phyloP scores from a whole-genome alignment of 2,888 invertebrate species.

The Leptinotarsa peninsularis region DNA sequence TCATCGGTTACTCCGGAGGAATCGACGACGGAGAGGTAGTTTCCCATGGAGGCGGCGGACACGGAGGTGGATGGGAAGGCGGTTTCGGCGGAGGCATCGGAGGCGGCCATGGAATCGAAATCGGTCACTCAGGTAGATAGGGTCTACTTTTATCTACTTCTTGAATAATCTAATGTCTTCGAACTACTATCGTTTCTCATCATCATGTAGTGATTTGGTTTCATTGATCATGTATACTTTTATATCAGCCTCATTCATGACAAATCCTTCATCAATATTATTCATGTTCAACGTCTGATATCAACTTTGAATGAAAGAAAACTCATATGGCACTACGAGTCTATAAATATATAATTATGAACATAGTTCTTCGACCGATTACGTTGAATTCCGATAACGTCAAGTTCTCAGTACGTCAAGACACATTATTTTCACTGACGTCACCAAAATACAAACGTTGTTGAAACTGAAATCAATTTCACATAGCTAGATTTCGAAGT shows the following conservation, averaged over 20 bases:
- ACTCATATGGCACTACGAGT: no score
- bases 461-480: no score
- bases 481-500: no score
- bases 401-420: no score
- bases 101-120: constrained; percentile 46
- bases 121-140: constrained; percentile 47
- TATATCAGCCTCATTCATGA: not conserved
- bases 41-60: constrained; percentile 60
- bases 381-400: no score
- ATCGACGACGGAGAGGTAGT: constrained; percentile 68
- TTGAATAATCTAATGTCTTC: constrained; percentile 20
- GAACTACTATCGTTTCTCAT: constrained; percentile 13
- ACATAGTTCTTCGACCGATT: no score
- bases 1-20: constrained; percentile 77
- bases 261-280: no score
- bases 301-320: no score
- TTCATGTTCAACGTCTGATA: no score
- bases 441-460: no score
- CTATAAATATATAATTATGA: no score
- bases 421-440: no score
- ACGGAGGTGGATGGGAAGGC: constrained; percentile 54
- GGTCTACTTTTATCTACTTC: constrained; percentile 29
- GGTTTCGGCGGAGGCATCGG: constrained; percentile 54
- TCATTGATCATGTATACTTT: not conserved
- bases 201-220: not conserved